Evolutionary conservation across 2,113 vertebrate species (phyloP).

Genomic region (Orcinus orca): DNA sequence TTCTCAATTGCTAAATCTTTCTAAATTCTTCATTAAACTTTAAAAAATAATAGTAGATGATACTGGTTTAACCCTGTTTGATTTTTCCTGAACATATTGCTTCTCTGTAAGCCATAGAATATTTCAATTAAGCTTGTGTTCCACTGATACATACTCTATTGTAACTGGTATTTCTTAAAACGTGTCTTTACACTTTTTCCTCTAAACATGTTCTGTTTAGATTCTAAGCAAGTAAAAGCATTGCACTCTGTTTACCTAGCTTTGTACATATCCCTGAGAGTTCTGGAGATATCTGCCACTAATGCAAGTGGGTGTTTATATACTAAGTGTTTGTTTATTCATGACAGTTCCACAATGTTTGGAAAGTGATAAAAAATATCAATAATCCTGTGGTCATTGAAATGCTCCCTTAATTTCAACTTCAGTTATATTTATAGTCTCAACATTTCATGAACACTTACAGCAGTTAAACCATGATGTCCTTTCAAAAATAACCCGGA

Average conservation of each 20-base stretch:
- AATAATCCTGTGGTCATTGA: background rate
- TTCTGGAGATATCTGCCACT: slow-evolving; percentile 9
- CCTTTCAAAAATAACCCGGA: background rate
- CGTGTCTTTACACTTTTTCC: background rate
- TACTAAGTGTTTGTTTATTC: slow-evolving; percentile 47
- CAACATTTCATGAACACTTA: background rate
- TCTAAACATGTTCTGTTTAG: background rate
- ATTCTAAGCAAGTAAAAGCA: background rate
- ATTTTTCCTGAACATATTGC: background rate
- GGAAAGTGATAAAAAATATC: slow-evolving; percentile 18
- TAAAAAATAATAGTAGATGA: background rate
- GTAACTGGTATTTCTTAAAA: background rate
- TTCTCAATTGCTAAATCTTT: background rate
- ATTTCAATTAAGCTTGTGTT: slow-evolving; percentile 9
- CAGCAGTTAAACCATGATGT: background rate
- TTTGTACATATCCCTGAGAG: slow-evolving; percentile 36
- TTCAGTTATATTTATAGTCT: slow-evolving; percentile 12
- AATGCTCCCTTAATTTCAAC: slow-evolving; percentile 29
- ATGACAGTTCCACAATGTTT: slow-evolving; percentile 47
- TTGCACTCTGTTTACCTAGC: slow-evolving; percentile 14
- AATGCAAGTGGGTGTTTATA: slow-evolving; percentile 36
- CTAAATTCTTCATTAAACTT: background rate
- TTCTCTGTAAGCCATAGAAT: background rate
- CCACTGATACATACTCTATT: background rate
- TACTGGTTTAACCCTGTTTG: background rate